Evolutionary conservation across 1,140 invertebrate species (phyloP).

Genomic region (Cephus cinctus): DNA sequence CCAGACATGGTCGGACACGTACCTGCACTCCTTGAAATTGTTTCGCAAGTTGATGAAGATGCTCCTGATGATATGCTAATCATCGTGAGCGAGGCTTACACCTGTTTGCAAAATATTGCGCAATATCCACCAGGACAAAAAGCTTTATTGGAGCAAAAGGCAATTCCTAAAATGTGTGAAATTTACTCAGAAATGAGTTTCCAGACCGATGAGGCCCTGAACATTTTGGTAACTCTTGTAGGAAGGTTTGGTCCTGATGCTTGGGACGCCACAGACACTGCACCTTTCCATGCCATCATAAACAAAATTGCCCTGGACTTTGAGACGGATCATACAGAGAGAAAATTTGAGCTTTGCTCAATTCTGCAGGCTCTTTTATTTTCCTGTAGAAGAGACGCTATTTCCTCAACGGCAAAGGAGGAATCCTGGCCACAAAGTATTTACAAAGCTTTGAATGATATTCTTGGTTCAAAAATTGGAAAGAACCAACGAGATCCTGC

Average conservation of each 20-base stretch:
- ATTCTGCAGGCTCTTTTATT: constrained; percentile 73
- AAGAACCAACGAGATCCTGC: constrained; percentile 86
- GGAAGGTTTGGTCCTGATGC: constrained; percentile 66
- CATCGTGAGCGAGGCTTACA: constrained; percentile 85
- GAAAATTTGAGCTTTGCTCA: constrained; percentile 82
- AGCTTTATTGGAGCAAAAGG: constrained; percentile 72
- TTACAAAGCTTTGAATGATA: constrained; percentile 75
- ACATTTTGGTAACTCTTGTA: constrained; percentile 72
- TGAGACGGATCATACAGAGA: constrained; percentile 80
- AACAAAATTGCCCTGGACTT: constrained; percentile 84
- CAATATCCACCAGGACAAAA: constrained; percentile 71
- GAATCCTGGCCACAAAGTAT: constrained; percentile 79
- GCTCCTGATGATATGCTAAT: constrained; percentile 83
- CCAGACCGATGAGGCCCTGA: constrained; percentile 81
- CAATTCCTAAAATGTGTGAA: constrained; percentile 77
- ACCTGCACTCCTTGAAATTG: constrained; percentile 78
- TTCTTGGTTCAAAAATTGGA: constrained; percentile 82
- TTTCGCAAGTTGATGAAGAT: constrained; percentile 75
- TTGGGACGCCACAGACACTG: constrained; percentile 70
- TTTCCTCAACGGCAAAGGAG: constrained; percentile 60
- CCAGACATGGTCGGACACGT: constrained; percentile 79
- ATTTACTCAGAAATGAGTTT: constrained; percentile 84
- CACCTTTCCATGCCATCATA: constrained; percentile 77
- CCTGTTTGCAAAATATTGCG: constrained; percentile 78
- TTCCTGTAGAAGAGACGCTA: constrained; percentile 68